Conservation (phyloP, 2,113 vertebrate species). For the Trichechus manatus region DNA sequence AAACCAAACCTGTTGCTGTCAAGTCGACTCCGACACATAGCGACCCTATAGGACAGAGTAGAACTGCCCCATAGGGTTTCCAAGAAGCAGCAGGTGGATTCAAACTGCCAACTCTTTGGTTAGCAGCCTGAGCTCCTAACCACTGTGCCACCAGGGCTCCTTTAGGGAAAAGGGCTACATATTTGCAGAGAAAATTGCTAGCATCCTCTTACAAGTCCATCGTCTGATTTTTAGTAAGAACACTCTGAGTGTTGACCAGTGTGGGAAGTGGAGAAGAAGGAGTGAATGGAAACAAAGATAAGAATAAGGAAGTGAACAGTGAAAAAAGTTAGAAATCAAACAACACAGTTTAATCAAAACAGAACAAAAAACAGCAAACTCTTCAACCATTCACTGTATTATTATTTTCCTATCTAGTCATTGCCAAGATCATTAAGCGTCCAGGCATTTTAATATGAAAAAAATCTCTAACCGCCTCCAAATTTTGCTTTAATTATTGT, state of each 20-base stretch:
- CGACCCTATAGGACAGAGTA: no score
- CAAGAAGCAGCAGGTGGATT: no score
- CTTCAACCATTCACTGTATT: background rate
- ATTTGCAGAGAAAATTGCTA: background rate
- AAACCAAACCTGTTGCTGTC: no score
- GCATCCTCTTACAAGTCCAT: background rate
- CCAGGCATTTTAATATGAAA: conserved; percentile 9
- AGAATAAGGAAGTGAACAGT: conserved; percentile 69
- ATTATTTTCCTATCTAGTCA: background rate
- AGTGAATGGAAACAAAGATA: background rate
- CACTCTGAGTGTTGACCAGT: background rate
- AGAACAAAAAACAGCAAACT: background rate
- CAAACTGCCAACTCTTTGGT: no score
- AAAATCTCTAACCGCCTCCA: background rate
- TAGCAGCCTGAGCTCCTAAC: no score
- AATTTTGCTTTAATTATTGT: conserved; percentile 36
- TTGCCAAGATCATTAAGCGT: background rate
- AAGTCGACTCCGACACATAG: no score
- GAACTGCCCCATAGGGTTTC: no score
- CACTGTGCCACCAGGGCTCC: no score
- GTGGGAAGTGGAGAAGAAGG: background rate
- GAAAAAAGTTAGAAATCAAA: conserved; percentile 42
- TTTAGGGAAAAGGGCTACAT: background rate
- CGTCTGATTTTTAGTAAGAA: conserved; percentile 60
- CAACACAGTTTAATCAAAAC: background rate